phyloP scores from a whole-genome alignment of 2,888 invertebrate species.

The Agonum fuliginosum region DNA sequence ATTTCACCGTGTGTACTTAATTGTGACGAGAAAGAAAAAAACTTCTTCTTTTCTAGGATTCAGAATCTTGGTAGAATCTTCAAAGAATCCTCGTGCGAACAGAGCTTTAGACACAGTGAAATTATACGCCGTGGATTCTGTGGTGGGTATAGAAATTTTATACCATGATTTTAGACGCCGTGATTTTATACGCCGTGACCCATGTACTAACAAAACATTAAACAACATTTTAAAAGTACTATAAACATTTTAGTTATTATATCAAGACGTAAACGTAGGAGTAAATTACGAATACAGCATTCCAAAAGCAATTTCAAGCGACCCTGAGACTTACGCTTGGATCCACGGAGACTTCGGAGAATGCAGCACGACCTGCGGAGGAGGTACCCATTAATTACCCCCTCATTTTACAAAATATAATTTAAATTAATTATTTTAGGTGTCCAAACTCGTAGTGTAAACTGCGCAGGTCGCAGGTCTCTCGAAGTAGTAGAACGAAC shows the following conservation, averaged over 20 bases:
- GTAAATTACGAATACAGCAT: constrained; percentile 93
- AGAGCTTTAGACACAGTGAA: too few relatives aligned
- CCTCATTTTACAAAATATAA: neutral
- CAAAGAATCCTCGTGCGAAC: too few relatives aligned
- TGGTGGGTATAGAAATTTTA: too few relatives aligned
- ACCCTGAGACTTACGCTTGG: constrained; percentile 90
- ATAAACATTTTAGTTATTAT: constrained; percentile 78
- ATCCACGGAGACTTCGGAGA: constrained; percentile 83
- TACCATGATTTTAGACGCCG: too few relatives aligned
- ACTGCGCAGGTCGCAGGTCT: constrained; percentile 85
- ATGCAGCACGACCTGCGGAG: constrained; percentile 93
- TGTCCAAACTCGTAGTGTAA: constrained; percentile 84
- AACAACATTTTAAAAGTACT: neutral
- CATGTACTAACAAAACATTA: neutral
- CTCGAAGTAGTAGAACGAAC: constrained; percentile 82
- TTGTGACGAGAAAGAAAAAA: too few relatives aligned
- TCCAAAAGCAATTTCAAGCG: constrained; percentile 81
- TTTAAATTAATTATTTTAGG: constrained; percentile 73
- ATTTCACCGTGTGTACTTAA: too few relatives aligned
- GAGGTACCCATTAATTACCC: constrained; percentile 77
- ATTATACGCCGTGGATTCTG: too few relatives aligned
- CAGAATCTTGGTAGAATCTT: too few relatives aligned
- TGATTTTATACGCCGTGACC: too few relatives aligned
- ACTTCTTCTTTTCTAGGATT: too few relatives aligned
- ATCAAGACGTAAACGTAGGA: constrained; percentile 89